These are phyloP conservation scores for Indicator maculatus DNA, from an alignment of 2,113 vertebrate species.

Conservation along the genomic window DNA sequence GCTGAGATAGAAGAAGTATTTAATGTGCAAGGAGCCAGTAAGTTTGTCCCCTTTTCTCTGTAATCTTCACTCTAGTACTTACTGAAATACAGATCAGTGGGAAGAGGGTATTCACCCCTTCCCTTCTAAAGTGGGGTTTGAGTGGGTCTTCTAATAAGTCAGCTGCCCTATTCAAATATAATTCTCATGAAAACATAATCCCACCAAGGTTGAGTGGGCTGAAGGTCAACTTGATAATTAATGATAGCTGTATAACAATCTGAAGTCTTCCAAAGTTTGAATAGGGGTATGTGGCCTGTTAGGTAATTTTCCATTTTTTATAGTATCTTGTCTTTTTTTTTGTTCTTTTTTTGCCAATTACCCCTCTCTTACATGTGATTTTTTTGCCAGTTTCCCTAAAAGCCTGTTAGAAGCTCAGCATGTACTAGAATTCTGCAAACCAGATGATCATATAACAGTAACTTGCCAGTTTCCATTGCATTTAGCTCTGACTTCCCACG, in stretches of 20 bases:
- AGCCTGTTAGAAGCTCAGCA: background rate
- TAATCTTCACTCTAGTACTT: background rate
- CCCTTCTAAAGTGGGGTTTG: background rate
- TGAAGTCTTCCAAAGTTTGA: conserved; percentile 3
- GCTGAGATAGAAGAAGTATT: background rate
- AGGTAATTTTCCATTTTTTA: conserved; percentile 31
- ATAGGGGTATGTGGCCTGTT: background rate
- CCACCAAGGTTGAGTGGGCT: background rate
- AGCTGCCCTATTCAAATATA: background rate
- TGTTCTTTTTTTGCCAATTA: background rate
- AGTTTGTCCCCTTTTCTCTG: background rate
- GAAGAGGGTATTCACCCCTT: background rate
- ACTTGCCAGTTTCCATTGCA: background rate
- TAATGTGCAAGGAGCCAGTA: background rate
- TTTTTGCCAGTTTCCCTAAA: conserved; percentile 10
- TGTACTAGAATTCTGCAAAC: background rate
- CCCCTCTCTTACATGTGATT: background rate
- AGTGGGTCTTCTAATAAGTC: background rate
- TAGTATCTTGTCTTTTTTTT: background rate
- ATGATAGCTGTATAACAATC: background rate
- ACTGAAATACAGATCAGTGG: background rate
- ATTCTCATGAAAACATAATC: background rate
- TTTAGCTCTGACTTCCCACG: background rate
- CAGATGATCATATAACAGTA: background rate
- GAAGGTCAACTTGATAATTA: conserved; percentile 26